A percentile compares a stretch with the other conserved stretches of the same genome.
Evolutionary conservation across 2,888 invertebrate species (phyloP).

Genomic region (Pharmacophagus antenor): DNA sequence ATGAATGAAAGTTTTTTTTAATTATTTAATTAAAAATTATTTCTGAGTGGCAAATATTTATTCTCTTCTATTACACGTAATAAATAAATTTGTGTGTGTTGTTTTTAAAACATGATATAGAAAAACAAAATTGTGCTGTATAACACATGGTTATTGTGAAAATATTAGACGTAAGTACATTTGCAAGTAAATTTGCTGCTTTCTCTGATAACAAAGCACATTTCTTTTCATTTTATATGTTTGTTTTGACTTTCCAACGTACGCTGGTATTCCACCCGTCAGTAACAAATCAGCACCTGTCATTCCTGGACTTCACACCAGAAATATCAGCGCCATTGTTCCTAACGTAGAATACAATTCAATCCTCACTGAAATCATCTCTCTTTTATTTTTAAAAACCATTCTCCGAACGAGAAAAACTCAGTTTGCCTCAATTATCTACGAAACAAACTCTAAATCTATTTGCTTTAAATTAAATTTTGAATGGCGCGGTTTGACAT

Average conservation of each 20-base stretch:
- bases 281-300: slow-evolving; percentile 73
- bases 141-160: slow-evolving; percentile 55
- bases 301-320: slow-evolving; percentile 46
- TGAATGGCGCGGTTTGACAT: background rate
- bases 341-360: slow-evolving; percentile 64
- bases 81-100: background rate
- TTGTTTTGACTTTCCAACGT: slow-evolving; percentile 66
- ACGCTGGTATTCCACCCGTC: slow-evolving; percentile 64
- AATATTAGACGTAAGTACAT: slow-evolving; percentile 49
- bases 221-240: slow-evolving; percentile 52
- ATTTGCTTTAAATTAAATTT: background rate
- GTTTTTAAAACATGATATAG: background rate
- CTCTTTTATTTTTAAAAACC: slow-evolving; percentile 24
- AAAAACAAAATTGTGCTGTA: slow-evolving; percentile 8
- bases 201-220: slow-evolving; percentile 51
- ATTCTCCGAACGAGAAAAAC: slow-evolving; percentile 10
- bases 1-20: too few relatives aligned
- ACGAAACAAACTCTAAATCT: background rate
- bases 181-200: slow-evolving; percentile 56
- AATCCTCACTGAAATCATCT: slow-evolving; percentile 48
- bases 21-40: too few relatives aligned
- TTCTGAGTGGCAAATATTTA: too few relatives aligned
- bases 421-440: slow-evolving; percentile 15
- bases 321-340: slow-evolving; percentile 64
- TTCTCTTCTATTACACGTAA: too few relatives aligned